Base-by-base conservation (phyloP, 2,797 vertebrate genomes). In the Cyprinella venusta region DNA sequence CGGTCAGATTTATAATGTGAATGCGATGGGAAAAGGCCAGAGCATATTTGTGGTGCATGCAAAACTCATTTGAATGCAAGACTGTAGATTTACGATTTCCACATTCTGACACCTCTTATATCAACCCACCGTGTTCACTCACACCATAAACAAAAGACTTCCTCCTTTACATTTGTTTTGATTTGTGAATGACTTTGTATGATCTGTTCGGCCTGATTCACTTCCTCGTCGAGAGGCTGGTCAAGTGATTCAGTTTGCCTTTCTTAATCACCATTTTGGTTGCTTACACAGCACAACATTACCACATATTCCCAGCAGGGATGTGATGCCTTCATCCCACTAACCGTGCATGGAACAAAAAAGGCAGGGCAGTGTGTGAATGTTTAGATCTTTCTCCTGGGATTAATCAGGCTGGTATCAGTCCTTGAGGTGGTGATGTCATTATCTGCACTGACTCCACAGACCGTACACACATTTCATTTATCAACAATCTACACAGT, bases 391-490 rank as follows among this genome's bases (percentile, higher is more conserved):
- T 56, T 80, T 71, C 80, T 84, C 69, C 69, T 74, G 75, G 75
- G 84, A 74, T 83, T 85, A 86, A 88, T 89, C 86, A 87, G 84
- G 36, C 71, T 10, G 5, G 67, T 71, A 83, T 86, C 59, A 80
- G 74, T 82, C 71, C 50, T 76, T 50, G 63, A 75, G 24, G 63
- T 54, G 21, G 33, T 76, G 82, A 87, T 54, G 19, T 82, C 71
- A 84, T 82, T 82, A 70, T n/a, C 64, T 79, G 67, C 80, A 54
- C 68, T 59, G 63, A 77, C 69, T 76, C 50, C 50, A 81, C 21
- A 48, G 36, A 81, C 36, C 38, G 30, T 52, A n/a, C 64, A n/a
- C 64, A 50, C 36, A 6, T 26, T 38, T 68, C 54, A 26, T 52
- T 19, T 61, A 63, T 48, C 69, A 69, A 77, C 33, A n/a, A 8